These are phyloP conservation scores for Struthio camelus DNA, from an alignment of 2,113 vertebrate genomes.

Conservation along the genomic window DNA sequence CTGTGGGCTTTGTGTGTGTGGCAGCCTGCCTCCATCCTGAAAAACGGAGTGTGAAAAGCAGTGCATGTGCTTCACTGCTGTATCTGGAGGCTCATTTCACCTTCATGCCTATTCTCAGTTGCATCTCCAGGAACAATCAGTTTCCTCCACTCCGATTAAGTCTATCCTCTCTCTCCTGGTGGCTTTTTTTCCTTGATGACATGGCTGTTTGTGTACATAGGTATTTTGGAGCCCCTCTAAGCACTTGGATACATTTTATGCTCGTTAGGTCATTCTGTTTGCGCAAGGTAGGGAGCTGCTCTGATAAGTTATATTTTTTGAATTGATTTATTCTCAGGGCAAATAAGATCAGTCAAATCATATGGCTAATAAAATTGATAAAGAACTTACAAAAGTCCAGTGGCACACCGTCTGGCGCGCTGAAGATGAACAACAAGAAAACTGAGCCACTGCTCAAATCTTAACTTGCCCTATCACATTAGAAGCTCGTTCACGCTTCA, in stretches of 20 bases:
- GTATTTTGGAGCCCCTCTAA: not conserved
- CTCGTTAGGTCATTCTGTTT: slow-evolving; percentile 20
- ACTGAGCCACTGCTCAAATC: slow-evolving; percentile 15
- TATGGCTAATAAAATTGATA: slow-evolving; percentile 77
- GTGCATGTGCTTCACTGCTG: fast-evolving
- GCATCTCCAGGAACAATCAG: not conserved
- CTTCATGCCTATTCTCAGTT: not conserved
- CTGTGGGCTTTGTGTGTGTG: not conserved
- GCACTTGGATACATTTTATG: not conserved
- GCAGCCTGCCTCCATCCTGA: not conserved
- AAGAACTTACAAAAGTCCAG: slow-evolving; percentile 68
- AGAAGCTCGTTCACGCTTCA: slow-evolving; percentile 14
- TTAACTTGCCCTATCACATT: slow-evolving; percentile 28
- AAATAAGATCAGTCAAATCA: slow-evolving; percentile 79
- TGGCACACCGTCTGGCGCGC: slow-evolving; percentile 18
- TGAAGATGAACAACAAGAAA: slow-evolving; percentile 56
- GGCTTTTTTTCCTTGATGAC: not conserved
- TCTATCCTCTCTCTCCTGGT: fast-evolving
- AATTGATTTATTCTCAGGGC: slow-evolving; percentile 72
- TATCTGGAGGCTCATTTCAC: not conserved
- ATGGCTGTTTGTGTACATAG: not conserved
- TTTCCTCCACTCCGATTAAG: not conserved
- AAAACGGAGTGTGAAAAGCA: not conserved
- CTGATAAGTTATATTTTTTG: slow-evolving; percentile 50
- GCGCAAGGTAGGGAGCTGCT: slow-evolving; percentile 43